Evolutionary conservation across 2,888 invertebrate genomes (phyloP).

Genomic region (Thysanoteuthis rhombus): DNA sequence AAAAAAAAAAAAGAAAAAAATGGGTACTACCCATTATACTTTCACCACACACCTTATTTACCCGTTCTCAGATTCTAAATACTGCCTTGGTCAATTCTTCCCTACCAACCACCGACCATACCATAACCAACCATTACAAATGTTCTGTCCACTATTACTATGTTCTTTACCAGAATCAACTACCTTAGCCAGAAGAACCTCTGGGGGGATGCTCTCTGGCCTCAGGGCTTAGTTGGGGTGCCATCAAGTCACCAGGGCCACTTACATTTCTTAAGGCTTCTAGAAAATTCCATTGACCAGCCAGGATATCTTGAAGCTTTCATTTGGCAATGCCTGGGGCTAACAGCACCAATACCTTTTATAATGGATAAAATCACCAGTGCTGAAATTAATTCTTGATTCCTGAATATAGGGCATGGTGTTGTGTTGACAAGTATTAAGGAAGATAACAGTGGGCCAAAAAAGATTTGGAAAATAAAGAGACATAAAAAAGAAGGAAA

Average conservation of each 20-base stretch:
- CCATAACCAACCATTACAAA: not conserved
- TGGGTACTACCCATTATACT: not conserved
- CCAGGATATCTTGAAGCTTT: not conserved
- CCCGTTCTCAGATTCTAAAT: not conserved
- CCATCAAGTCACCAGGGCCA: not conserved
- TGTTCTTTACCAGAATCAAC: not conserved
- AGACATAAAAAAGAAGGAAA: not conserved
- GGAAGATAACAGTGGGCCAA: not conserved
- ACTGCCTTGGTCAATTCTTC: not conserved
- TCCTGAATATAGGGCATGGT: not conserved
- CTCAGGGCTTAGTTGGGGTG: not conserved
- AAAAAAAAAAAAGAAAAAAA: not conserved
- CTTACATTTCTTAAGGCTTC: slow-evolving; percentile 12
- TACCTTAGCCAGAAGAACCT: not conserved
- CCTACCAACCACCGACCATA: not conserved
- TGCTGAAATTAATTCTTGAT: not conserved
- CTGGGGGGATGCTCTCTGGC: not conserved
- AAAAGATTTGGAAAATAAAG: not conserved
- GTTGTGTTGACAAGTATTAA: not conserved
- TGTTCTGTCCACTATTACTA: not conserved
- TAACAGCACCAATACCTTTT: not conserved
- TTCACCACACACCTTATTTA: not conserved
- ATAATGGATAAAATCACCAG: slow-evolving; percentile 12
- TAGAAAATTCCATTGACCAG: slow-evolving; percentile 12
- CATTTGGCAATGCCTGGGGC: not conserved